A percentile compares a stretch with the other conserved stretches of the same genome.
These are phyloP conservation scores for Xerus inauris DNA, from an alignment of 2,113 vertebrate species.

Conservation along the genomic window DNA sequence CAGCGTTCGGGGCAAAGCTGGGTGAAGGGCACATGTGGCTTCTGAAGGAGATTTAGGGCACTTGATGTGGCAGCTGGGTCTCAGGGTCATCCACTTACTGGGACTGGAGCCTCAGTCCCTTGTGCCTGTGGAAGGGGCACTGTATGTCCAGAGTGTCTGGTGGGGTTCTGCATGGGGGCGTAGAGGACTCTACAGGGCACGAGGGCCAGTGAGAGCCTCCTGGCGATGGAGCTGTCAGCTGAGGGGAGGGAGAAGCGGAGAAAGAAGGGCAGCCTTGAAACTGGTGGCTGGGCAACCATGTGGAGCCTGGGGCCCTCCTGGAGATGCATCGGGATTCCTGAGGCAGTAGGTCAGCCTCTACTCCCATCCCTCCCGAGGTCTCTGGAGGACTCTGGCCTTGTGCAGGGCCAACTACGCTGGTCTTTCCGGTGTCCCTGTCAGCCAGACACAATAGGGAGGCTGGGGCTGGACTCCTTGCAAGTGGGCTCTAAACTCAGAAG, in stretches of 20 bases:
- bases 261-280: background rate
- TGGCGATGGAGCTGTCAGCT: background rate
- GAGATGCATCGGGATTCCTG: background rate
- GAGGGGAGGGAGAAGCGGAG: background rate
- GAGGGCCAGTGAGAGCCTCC: background rate
- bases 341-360: background rate
- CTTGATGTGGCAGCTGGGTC: background rate
- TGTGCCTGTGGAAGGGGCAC: background rate
- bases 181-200: background rate
- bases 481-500: background rate
- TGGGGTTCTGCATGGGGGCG: fast-evolving
- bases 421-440: background rate
- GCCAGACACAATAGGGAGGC: background rate
- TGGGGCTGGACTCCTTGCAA: background rate
- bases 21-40: background rate
- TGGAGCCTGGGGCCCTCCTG: background rate
- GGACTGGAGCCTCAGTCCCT: background rate
- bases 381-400: background rate
- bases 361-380: no score
- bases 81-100: background rate
- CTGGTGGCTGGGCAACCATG: no score
- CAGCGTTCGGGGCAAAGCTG: background rate
- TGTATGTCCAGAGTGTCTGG: fast-evolving
- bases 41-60: background rate
- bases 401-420: background rate